phyloP scores from a whole-genome alignment of 2,888 invertebrate genomes.

The Agelastica alni region DNA sequence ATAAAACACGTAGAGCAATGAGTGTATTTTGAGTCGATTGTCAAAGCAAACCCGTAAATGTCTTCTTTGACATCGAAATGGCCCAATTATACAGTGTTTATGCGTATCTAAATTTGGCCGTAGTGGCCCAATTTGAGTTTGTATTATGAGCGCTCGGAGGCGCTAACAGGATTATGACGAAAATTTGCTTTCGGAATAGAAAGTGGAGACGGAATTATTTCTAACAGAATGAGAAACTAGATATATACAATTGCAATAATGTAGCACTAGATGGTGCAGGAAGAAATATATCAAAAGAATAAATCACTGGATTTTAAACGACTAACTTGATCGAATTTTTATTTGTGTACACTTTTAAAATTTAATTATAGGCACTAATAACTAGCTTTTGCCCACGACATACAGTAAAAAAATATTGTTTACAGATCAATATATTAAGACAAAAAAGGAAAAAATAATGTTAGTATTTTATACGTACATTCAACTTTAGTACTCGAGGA shows the following conservation, averaged over 20 bases:
- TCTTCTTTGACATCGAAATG: conserved; percentile 55
- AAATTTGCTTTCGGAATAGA: conserved; percentile 21
- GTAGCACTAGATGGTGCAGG: too few species aligned
- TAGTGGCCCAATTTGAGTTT: conserved; percentile 41
- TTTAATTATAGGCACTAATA: too few species aligned
- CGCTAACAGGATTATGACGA: conserved; percentile 24
- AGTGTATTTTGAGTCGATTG: conserved; percentile 53
- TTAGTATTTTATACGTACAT: too few species aligned
- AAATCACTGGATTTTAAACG: background rate
- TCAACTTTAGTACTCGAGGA: too few species aligned
- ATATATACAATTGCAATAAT: background rate
- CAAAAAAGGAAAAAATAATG: too few species aligned
- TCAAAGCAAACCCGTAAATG: conserved; percentile 56
- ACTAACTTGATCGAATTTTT: too few species aligned
- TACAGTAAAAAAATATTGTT: too few species aligned
- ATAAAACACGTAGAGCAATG: conserved; percentile 39
- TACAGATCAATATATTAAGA: too few species aligned
- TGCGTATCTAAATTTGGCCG: conserved; percentile 51
- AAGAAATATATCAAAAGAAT: background rate
- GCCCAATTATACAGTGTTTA: conserved; percentile 57
- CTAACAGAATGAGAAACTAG: conserved; percentile 9
- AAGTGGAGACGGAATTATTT: conserved; percentile 21
- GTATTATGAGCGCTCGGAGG: conserved; percentile 13
- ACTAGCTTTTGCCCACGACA: too few species aligned
- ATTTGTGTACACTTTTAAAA: too few species aligned